These are phyloP conservation scores for Pithys albifrons DNA, from an alignment of 2,113 vertebrate genomes.

Conservation along the genomic window DNA sequence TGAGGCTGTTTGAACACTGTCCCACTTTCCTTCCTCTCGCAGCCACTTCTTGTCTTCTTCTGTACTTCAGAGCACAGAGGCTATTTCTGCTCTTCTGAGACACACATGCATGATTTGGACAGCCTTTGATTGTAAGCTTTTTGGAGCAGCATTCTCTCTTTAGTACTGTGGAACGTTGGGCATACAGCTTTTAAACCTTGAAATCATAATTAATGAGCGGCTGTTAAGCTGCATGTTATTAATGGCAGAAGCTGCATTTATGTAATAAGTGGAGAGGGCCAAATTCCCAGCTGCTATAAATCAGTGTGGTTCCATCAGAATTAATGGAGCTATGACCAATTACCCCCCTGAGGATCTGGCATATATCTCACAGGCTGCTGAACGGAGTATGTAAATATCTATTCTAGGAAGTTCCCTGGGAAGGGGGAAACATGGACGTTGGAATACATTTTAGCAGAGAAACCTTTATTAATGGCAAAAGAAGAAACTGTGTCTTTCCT, in stretches of 20 bases:
- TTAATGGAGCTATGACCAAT: not conserved
- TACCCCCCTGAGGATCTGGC: not conserved
- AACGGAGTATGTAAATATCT: not conserved
- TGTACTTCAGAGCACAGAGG: not conserved
- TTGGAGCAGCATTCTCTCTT: not conserved
- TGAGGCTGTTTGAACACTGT: not conserved
- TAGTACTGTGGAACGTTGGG: not conserved
- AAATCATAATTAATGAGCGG: not conserved
- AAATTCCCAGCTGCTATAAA: slow-evolving; percentile 44
- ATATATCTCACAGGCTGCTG: not conserved
- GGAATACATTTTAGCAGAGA: not conserved
- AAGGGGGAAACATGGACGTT: not conserved
- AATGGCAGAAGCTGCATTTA: slow-evolving; percentile 22
- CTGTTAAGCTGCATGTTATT: slow-evolving; percentile 2
- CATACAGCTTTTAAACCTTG: not conserved
- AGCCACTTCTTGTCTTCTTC: not conserved
- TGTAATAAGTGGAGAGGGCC: not conserved
- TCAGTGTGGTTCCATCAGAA: not conserved
- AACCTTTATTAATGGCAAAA: not conserved
- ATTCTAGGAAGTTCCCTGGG: not conserved
- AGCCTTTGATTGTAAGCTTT: not conserved
- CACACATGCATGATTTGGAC: not conserved
- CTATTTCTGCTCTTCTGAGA: not conserved
- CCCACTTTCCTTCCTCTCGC: slow-evolving; percentile 28
- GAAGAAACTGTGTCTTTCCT: not conserved